phyloP scores from a whole-genome alignment of 2,113 vertebrate species.

The Callipepla squamata region DNA sequence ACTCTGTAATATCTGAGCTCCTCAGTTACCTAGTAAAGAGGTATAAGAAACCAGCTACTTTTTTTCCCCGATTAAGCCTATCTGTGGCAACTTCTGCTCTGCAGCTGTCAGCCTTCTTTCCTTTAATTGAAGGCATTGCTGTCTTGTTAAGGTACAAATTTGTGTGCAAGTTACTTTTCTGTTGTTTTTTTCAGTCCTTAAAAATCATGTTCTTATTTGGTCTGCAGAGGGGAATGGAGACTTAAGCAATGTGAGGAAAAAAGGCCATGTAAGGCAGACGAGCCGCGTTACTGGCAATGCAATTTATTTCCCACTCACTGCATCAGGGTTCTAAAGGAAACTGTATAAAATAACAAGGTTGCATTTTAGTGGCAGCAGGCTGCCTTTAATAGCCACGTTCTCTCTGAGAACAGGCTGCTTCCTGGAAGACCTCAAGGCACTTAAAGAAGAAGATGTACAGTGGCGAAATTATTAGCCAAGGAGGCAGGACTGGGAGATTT shows the following conservation, averaged over 20 bases:
- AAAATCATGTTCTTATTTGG: constrained; percentile 2
- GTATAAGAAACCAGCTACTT: background rate
- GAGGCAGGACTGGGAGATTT: background rate
- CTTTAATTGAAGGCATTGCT: background rate
- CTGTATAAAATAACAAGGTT: background rate
- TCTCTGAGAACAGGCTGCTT: background rate
- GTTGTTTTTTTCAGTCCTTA: constrained; percentile 5
- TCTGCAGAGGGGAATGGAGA: background rate
- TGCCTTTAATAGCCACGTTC: background rate
- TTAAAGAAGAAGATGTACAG: background rate
- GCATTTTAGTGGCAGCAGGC: background rate
- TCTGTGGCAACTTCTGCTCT: background rate
- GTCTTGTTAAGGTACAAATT: background rate
- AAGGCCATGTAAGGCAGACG: background rate
- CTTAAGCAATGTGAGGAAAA: background rate
- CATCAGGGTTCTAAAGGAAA: background rate
- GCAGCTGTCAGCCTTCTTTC: background rate
- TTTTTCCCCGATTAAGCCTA: background rate
- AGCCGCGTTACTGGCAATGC: background rate
- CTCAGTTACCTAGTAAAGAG: background rate
- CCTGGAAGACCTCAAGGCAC: background rate
- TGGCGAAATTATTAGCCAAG: background rate
- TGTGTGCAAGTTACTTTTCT: background rate
- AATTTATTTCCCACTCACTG: background rate
- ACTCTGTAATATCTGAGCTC: background rate